Evolutionary conservation across 2,888 invertebrate genomes (phyloP).

Genomic region (Pandemis corylana): DNA sequence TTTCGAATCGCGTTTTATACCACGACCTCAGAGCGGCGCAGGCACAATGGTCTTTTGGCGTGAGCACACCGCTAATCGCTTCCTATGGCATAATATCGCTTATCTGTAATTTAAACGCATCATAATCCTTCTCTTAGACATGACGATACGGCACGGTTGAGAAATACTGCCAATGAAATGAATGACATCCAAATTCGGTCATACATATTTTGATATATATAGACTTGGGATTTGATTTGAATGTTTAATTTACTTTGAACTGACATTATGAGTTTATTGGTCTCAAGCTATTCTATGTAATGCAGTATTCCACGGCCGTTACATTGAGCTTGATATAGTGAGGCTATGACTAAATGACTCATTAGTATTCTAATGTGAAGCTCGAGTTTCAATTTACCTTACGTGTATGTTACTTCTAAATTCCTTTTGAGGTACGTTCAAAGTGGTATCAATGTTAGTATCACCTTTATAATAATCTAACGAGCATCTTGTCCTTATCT

Average conservation of each 20-base stretch:
- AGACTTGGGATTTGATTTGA: not conserved
- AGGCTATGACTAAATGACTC: not conserved
- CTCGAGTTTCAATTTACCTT: not conserved
- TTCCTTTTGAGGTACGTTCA: not conserved
- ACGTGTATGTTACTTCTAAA: not conserved
- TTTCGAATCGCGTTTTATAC: constrained; percentile 69
- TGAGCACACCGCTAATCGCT: constrained; percentile 45
- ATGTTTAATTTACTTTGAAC: not conserved
- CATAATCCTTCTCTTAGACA: not conserved
- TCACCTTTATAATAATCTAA: not conserved
- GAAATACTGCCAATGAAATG: not conserved
- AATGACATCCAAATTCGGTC: not conserved
- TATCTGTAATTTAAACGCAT: constrained; percentile 12
- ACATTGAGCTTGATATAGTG: not conserved
- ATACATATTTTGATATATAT: not conserved
- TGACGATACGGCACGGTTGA: not conserved
- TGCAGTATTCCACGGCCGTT: not conserved
- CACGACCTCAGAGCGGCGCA: constrained; percentile 53
- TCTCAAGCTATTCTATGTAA: not conserved
- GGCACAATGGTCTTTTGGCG: constrained; percentile 47
- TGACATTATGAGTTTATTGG: not conserved
- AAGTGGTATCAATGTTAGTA: not conserved
- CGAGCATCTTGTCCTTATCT: constrained; percentile 5
- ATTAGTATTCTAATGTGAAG: too few relatives aligned
- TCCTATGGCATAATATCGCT: constrained; percentile 43